Evolutionary conservation across 2,888 invertebrate genomes (phyloP).

Genomic region (Helleia helle): DNA sequence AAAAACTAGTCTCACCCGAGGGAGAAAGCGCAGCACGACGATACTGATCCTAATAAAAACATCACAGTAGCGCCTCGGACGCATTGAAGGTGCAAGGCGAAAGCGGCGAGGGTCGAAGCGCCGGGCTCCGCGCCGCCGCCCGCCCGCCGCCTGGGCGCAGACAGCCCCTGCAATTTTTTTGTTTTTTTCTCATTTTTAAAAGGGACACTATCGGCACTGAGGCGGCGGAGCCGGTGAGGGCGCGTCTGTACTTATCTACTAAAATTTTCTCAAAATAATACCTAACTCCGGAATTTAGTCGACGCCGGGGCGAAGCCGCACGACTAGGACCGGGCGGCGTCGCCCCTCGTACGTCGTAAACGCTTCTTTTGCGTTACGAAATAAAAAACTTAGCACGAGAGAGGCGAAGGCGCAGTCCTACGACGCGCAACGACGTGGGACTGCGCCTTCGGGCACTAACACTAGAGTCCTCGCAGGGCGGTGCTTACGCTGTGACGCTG

Average conservation of each 20-base stretch:
- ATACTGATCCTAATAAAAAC: conserved; percentile 24
- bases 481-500: conserved; percentile 41
- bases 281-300: conserved; percentile 69
- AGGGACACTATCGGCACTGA: conserved; percentile 21
- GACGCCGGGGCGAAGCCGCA: conserved; percentile 39
- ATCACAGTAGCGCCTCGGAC: conserved; percentile 25
- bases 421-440: conserved; percentile 24
- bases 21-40: conserved; percentile 22
- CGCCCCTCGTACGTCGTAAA: conserved; percentile 37
- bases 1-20: conserved; percentile 18
- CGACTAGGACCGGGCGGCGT: conserved; percentile 56
- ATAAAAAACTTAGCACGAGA: conserved; percentile 65
- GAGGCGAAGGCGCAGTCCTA: conserved; percentile 39
- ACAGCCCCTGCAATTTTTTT: conserved; percentile 32
- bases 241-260: conserved; percentile 58
- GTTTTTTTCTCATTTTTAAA: conserved; percentile 36
- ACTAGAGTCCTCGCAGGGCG: conserved; percentile 49
- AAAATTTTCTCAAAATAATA: conserved; percentile 73
- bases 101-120: conserved; percentile 28
- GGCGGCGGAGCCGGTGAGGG: conserved; percentile 28
- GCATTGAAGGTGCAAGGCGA: conserved; percentile 24
- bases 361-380: conserved; percentile 47
- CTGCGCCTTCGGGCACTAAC: conserved; percentile 46
- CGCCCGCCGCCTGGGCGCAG: conserved; percentile 23
- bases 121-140: conserved; percentile 29